Percentiles rank a stretch among this genome's conserved stretches.
phyloP scores from a whole-genome alignment of 2,113 vertebrate genomes.

The Nycticryphes semicollaris region DNA sequence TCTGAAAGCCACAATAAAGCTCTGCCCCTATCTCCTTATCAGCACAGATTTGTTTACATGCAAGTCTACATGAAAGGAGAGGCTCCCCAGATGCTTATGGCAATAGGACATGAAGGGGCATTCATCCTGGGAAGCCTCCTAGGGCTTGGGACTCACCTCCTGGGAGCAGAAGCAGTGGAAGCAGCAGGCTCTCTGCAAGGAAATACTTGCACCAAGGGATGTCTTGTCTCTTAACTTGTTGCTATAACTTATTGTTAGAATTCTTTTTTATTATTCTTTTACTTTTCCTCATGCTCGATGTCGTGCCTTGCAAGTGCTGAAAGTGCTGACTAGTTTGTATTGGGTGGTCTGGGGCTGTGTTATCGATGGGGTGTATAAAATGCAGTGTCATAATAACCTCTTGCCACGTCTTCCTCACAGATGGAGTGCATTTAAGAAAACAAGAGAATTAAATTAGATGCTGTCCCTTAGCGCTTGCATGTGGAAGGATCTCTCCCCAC shows the following conservation, averaged over 20 bases:
- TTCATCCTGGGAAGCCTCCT: not conserved
- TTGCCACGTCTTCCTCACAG: not conserved
- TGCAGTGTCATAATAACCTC: not conserved
- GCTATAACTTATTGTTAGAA: too few relatives aligned
- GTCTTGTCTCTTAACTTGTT: not conserved
- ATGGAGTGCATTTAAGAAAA: not conserved
- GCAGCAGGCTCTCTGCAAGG: not conserved
- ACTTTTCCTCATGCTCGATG: not conserved
- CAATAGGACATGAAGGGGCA: not conserved
- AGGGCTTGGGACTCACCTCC: not conserved
- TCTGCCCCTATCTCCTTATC: too few relatives aligned
- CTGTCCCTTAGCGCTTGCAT: not conserved
- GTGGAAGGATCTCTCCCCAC: not conserved
- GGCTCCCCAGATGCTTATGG: not conserved
- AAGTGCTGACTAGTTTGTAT: not conserved
- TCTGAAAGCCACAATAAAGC: not conserved
- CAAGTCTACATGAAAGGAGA: not conserved
- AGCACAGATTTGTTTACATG: not conserved
- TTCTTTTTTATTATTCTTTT: not conserved
- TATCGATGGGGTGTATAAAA: not conserved
- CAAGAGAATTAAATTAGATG: not conserved
- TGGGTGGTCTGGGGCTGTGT: not conserved
- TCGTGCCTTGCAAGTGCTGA: accelerated
- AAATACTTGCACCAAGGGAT: not conserved
- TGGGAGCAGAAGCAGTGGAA: not conserved